Evolutionary conservation across 2,888 invertebrate genomes (phyloP).

Genomic region (Trichopria drosophilae): DNA sequence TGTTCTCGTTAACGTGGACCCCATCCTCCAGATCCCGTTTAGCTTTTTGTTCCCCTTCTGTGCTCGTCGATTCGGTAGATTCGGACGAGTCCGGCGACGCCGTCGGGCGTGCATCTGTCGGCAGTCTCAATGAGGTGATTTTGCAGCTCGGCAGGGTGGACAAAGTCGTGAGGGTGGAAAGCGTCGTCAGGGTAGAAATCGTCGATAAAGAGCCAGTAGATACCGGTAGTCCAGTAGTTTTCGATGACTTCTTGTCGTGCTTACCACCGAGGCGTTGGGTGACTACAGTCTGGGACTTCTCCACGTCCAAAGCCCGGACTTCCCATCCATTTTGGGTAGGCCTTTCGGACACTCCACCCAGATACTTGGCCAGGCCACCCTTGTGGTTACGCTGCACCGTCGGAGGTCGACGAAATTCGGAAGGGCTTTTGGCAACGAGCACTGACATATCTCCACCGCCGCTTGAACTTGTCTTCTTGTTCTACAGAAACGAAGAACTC

Average conservation of each 20-base stretch:
- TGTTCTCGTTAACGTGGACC: slow-evolving; percentile 51
- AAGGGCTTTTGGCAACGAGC: slow-evolving; percentile 50
- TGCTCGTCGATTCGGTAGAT: slow-evolving; percentile 20
- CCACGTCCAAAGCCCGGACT: too few relatives aligned
- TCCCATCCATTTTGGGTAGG: slow-evolving; percentile 48
- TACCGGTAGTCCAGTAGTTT: too few relatives aligned
- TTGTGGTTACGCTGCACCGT: slow-evolving; percentile 53
- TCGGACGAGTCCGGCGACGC: slow-evolving; percentile 31
- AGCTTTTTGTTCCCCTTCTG: slow-evolving; percentile 1
- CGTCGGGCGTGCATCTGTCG: slow-evolving; percentile 48
- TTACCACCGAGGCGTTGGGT: slow-evolving; percentile 16
- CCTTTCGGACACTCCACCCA: slow-evolving; percentile 42
- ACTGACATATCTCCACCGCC: slow-evolving; percentile 47
- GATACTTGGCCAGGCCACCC: slow-evolving; percentile 53
- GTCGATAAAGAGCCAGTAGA: slow-evolving; percentile 54
- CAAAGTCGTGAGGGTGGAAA: slow-evolving; percentile 45
- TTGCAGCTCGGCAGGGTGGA: slow-evolving; percentile 49
- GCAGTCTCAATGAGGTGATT: slow-evolving; percentile 49
- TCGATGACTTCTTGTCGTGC: slow-evolving; percentile 8
- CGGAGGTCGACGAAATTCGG: slow-evolving; percentile 54
- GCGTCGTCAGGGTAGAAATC: slow-evolving; percentile 58
- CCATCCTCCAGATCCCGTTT: slow-evolving; percentile 18
- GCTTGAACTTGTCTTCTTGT: slow-evolving; percentile 43
- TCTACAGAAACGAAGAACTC: slow-evolving; percentile 26
- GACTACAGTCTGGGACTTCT: slow-evolving; percentile 5